Evolutionary conservation across 2,113 vertebrate species (phyloP), one percentile per base, ranked within the genome.

Genomic region (Takifugu flavidus): DNA sequence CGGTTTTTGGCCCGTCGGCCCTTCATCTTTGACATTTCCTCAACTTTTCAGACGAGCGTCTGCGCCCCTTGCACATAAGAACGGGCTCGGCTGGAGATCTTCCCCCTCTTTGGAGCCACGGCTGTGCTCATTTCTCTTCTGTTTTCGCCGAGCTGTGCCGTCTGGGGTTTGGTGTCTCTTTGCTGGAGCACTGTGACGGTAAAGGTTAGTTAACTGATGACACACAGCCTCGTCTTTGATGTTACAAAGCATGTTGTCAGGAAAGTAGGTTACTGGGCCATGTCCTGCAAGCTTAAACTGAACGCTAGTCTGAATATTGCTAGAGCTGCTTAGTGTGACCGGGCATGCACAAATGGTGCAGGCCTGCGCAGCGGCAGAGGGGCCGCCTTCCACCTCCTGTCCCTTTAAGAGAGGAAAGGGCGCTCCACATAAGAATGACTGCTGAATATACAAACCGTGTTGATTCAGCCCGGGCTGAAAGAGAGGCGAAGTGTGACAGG

Each of bases 241-340:
- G 90, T 95, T 94, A 92, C 55, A 72, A 84, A 90, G 89, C 86
- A 79, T 87, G 77, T 80, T 85, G 78, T 84, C 85, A 78, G 74
- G 87, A 93, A 96, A 94, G 91, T 96, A 93, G 95, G 95, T 95
- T 93, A 96, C 91, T 95, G 91, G 95, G 94, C 90, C 93, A 94
- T 91, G 91, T 93, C 91, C 93, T 93, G 91, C 91, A 90, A 91
- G 92, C 93, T 93, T 92, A 93, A 92, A 92, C 85, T 90, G 89
- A 91, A 90, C 78, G 86, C 90, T 88, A 91, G 91, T 89, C 87
- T 53, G 84, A 63, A 84, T 88, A 87, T 90, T 89, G 89, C 91
- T 89, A 73, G 84, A 90, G 89, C 82, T 87, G 85, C 87, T 91
- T 84, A 82, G 76, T 84, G 91, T 94, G 94, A 95, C 94, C 90